Conservation (phyloP, 2,113 vertebrate genomes). For the Hypomesus transpacificus region DNA sequence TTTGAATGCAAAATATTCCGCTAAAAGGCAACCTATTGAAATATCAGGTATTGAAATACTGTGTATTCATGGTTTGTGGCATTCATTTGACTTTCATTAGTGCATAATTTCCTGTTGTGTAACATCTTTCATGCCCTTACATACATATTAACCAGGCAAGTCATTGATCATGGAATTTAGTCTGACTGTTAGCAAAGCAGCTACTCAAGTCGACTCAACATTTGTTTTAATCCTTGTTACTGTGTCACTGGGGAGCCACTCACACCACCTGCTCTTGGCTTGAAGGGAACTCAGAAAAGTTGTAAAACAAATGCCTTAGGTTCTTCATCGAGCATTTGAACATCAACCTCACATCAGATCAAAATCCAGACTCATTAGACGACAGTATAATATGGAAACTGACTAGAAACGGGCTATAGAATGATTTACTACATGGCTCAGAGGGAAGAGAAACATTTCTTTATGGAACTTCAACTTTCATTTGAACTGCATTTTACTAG, state of each 20-base stretch:
- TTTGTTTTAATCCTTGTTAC: constrained; percentile 67
- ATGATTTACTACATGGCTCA: no score
- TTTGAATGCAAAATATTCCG: constrained; percentile 47
- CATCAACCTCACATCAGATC: neutral
- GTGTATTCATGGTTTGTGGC: constrained; percentile 35
- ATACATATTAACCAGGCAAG: constrained; percentile 39
- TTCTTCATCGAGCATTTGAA: neutral
- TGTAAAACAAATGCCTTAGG: constrained; percentile 8
- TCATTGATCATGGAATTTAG: constrained; percentile 60
- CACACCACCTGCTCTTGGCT: constrained; percentile 58
- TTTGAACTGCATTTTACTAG: no score
- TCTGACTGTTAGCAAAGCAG: constrained; percentile 32
- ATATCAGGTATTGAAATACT: constrained; percentile 29
- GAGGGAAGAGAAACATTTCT: no score
- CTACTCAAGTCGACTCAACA: constrained; percentile 49
- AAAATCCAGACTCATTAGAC: neutral
- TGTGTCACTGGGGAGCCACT: constrained; percentile 43
- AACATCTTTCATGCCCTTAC: constrained; percentile 23
- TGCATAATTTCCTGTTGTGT: constrained; percentile 38
- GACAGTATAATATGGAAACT: no score
- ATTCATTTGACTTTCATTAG: constrained; percentile 49
- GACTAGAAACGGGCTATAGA: no score
- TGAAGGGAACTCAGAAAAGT: constrained; percentile 41
- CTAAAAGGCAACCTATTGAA: constrained; percentile 53
- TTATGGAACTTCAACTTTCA: no score